These are phyloP conservation scores for Mylabris phalerata DNA, from an alignment of 1,140 invertebrate genomes.

Conservation along the genomic window DNA sequence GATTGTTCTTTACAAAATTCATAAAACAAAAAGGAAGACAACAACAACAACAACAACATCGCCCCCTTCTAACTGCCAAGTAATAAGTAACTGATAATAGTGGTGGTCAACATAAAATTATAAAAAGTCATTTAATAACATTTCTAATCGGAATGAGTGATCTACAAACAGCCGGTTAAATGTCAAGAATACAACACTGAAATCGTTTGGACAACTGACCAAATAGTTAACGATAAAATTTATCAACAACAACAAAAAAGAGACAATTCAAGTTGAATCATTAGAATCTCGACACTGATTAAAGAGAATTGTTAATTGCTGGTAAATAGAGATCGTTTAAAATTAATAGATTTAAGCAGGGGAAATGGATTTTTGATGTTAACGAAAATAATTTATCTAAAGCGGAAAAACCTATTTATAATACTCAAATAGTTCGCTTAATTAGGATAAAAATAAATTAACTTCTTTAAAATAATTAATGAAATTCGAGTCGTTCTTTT, in stretches of 20 bases:
- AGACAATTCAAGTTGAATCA: not conserved
- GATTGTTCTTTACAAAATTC: not conserved
- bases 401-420: slow-evolving; percentile 5
- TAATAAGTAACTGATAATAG: slow-evolving; percentile 6
- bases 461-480: slow-evolving; percentile 19
- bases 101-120: not conserved
- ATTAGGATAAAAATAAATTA: slow-evolving; percentile 19
- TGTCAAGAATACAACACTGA: too few species aligned
- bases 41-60: slow-evolving; percentile 2
- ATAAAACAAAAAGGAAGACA: too few species aligned
- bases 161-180: not conserved
- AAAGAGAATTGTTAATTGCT: not conserved
- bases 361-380: not conserved
- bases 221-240: not conserved
- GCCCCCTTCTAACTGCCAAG: slow-evolving; percentile 7
- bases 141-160: not conserved
- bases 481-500: slow-evolving; percentile 7
- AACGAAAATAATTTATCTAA: slow-evolving; percentile 3
- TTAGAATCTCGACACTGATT: not conserved
- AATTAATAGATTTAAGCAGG: not conserved
- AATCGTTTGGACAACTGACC: too few species aligned
- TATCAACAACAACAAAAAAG: not conserved
- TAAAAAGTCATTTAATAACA: not conserved
- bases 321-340: not conserved
- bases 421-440: slow-evolving; percentile 2